Evolutionary conservation across 2,113 vertebrate genomes (phyloP).

Genomic region (Sclerurus mexicanus): DNA sequence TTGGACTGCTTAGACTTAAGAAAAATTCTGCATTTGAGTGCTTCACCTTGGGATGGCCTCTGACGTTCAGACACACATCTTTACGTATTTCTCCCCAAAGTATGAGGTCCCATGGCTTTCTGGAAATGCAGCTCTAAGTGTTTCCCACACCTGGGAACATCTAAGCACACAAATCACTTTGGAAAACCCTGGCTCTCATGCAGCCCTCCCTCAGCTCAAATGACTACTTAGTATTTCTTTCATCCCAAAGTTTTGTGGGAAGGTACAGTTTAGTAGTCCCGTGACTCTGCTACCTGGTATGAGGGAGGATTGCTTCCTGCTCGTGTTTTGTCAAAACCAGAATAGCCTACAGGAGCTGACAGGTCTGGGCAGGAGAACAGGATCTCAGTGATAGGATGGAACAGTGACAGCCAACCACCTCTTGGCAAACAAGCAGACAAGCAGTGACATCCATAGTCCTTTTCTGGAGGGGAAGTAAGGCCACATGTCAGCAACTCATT

Average conservation of each 20-base stretch:
- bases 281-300: neutral
- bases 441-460: neutral
- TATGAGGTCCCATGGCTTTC: neutral
- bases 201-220: neutral
- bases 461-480: neutral
- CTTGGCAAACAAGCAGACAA: neutral
- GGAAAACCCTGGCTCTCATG: neutral
- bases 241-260: neutral
- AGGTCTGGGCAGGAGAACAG: neutral
- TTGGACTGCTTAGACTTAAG: neutral
- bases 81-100: neutral
- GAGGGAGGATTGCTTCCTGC: neutral
- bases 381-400: neutral
- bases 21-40: neutral
- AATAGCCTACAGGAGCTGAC: neutral
- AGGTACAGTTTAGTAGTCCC: neutral
- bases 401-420: neutral
- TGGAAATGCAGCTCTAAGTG: neutral
- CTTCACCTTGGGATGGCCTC: neutral
- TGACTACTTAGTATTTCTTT: neutral
- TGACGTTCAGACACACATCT: neutral
- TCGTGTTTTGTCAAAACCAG: neutral
- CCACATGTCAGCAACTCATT: rapidly evolving
- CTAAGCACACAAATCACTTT: neutral
- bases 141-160: neutral